Base-by-base conservation (phyloP, 2,113 vertebrate species). In the Rhinolophus ferrumequinum region DNA sequence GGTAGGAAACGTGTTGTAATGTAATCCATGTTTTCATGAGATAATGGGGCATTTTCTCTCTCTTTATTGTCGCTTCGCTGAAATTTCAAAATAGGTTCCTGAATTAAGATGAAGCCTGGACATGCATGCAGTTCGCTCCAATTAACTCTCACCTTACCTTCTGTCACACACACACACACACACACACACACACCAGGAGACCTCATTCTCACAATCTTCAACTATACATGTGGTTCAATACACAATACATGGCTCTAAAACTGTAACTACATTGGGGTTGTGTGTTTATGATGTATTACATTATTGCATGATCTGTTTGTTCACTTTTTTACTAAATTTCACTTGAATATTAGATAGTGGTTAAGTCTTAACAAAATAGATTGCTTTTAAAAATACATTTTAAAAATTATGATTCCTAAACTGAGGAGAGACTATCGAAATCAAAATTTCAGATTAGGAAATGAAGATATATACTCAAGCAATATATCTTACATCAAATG, bases 11-110 rank as follows among this genome's bases (percentile, higher is more conserved):
- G 84, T 95, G 96, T 97, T 98, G 98, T 98, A 98, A 99, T 94
- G 62, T 93, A 98, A 98, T 98, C 98, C 93, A 91, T 97, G 97
- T 98, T 98, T 98, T 98, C 98, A 98, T 98, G 96, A 87, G 95
- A 97, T 98, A 98, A 99, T 98, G 98, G 97, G 96, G 58, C 96
- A 54, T 96, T 98, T 97, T 97, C 95, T 98, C 95, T 98, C 95
- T 98, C 98, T 98, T 98, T 97, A 97, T 96, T 97, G 97, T 96
- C 97, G 72, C 22, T 83, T 79, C 0, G 19, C 97, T 98, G 96
- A 98, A 98, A 98, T 98, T 98, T 97, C 96, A 98, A 94, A 97
- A 95, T 97, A 97, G 91, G 97, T 97, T 91, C 70, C 24, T 60
- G n/a, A 92, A 91, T 96, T 95, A 96, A 84, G 67, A 97, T 50